Conservation (phyloP, 2,797 vertebrate species). For the Malurus splendens region DNA sequence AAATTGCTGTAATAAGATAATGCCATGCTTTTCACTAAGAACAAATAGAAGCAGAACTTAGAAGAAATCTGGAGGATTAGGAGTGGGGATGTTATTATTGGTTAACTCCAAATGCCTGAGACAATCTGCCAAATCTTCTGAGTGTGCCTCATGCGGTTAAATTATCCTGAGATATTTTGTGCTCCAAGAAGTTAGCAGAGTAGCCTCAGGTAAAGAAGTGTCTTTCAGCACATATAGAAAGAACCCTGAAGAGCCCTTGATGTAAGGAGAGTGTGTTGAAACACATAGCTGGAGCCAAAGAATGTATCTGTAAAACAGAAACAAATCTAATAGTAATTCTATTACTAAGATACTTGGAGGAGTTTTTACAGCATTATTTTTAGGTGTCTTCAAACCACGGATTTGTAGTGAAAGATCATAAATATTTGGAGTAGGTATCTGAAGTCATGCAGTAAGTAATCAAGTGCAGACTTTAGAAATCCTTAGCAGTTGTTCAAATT, state of each 20-base stretch:
- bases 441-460: constrained; percentile 31
- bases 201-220: constrained; percentile 55
- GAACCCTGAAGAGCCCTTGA: constrained; percentile 34
- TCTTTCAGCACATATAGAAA: constrained; percentile 49
- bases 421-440: constrained; percentile 36
- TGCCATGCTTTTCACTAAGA: constrained; percentile 43
- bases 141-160: constrained; percentile 24
- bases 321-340: constrained; percentile 23
- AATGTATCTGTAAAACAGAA: constrained; percentile 10
- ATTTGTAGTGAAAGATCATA: constrained; percentile 15
- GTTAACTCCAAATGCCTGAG: constrained; percentile 37
- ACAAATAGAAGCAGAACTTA: constrained; percentile 47
- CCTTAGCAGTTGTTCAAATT: constrained; percentile 32
- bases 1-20: constrained; percentile 54
- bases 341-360: not conserved
- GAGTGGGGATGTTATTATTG: constrained; percentile 10
- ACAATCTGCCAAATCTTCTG: constrained; percentile 51
- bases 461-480: constrained; percentile 38
- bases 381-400: not conserved
- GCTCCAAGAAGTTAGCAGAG: constrained; percentile 24
- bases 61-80: constrained; percentile 56
- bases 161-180: constrained; percentile 38
- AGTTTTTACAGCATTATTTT: not conserved
- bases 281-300: constrained; percentile 3
- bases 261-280: constrained; percentile 49